Evolutionary conservation across 2,797 vertebrate species (phyloP), one percentile per base, ranked within the genome.

Genomic region (Arnoldichthys spilopterus): DNA sequence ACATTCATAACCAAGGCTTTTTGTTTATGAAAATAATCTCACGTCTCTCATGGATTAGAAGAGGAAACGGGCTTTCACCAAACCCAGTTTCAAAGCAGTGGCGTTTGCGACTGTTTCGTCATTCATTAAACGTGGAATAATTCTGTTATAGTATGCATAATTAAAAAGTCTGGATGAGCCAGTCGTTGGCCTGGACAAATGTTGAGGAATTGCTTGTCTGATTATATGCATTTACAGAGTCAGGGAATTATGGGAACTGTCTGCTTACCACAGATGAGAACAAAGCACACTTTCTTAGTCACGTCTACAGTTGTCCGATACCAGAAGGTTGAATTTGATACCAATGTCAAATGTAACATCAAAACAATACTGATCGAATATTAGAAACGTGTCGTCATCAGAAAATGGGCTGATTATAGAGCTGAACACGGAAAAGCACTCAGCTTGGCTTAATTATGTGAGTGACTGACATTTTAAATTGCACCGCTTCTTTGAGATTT

Each of bases 11-110:
- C 73, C 59, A 32, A 81, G 74, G 72, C 51, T 73, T 77, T 84
- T 85, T 86, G 85, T 88, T 88, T 87, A 84, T 85, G 80, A 80
- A 90, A 85, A 89, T 87, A 90, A 90, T 90, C 86, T 88, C 66
- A 72, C 79, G 85, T 88, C 85, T 86, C 80, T 84, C 67, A 78
- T 85, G 87, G 87, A 90, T 90, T 91, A 90, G 74, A 63, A 67
- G 66, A 78, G 84, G 79, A 20, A 76, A 59, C 69, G 79, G 83
- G 66, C 85, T 77, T 84, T 85, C 58, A 74, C 77, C 86, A 83
- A 88, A 88, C 86, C 75, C 77, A 83, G 77, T 40, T 78, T 74
- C 58, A 72, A 51, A 51, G 49, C 49, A 18, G 45, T 16, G 73
- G 78, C 82, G 34, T n/a, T n/a, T n/a, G 37, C 37, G 37, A 37